Percentiles rank a stretch among this genome's conserved stretches.
Conservation (phyloP, 2,113 vertebrate species). For the Cyanocitta stelleri region DNA sequence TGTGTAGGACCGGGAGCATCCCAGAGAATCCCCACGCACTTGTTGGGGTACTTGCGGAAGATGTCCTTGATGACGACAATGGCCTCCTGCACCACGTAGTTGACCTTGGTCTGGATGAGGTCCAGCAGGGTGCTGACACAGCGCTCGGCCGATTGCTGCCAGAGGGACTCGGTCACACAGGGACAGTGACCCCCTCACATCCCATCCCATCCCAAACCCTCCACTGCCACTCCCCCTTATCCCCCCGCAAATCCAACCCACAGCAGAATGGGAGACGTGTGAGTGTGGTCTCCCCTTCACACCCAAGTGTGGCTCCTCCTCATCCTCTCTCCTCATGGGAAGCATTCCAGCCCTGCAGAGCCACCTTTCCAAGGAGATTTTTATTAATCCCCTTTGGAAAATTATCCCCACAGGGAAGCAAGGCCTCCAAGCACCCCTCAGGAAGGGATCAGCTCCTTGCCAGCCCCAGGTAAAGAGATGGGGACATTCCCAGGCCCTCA, state of each 20-base stretch:
- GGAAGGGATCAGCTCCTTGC: not conserved
- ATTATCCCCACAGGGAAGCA: not conserved
- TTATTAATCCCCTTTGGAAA: not conserved
- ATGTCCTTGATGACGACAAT: constrained; percentile 99
- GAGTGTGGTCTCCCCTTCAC: not conserved
- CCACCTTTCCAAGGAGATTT: not conserved
- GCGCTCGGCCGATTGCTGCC: constrained; percentile 94
- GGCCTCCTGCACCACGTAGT: constrained; percentile 97
- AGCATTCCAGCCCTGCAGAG: not conserved
- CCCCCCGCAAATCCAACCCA: not conserved
- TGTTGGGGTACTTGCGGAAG: constrained; percentile 99
- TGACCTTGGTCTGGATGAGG: constrained; percentile 98
- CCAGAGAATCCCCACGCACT: constrained; percentile 70
- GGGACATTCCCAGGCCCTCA: too few species aligned
- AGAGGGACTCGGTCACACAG: not conserved
- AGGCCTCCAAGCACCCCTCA: rapidly evolving
- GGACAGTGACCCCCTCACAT: not conserved
- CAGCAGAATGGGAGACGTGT: rapidly evolving
- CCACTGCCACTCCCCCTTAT: not conserved
- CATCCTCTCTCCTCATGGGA: not conserved
- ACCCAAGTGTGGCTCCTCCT: not conserved
- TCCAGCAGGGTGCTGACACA: constrained; percentile 96
- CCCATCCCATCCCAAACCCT: not conserved
- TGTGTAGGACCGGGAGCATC: rapidly evolving
- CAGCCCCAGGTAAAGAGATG: not conserved